phyloP scores from a whole-genome alignment of 2,797 vertebrate species.

The Enteromius unitaeniatus region DNA sequence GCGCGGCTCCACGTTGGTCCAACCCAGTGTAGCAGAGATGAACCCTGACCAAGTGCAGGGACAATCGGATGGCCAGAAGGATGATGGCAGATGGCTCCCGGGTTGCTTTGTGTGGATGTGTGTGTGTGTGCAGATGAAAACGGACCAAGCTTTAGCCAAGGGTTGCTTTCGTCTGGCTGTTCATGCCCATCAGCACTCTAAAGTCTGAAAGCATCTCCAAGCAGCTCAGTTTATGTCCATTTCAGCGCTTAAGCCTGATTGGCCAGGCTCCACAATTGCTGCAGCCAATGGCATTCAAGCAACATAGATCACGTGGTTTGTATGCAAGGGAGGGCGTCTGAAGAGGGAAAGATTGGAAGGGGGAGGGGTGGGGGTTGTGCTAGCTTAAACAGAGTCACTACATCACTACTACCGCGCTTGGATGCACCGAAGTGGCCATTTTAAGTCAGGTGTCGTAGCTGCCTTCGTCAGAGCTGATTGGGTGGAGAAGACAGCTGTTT shows the following conservation, averaged over 20 bases:
- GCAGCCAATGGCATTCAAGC: conserved; percentile 85
- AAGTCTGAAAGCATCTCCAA: conserved; percentile 81
- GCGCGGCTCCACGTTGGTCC: conserved; percentile 71
- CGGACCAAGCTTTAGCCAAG: conserved; percentile 72
- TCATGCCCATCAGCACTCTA: conserved; percentile 54
- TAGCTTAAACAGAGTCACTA: conserved; percentile 70
- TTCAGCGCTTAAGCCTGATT: conserved; percentile 86
- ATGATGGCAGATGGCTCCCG: conserved; percentile 71
- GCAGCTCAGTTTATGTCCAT: conserved; percentile 93
- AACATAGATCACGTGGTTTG: conserved; percentile 79
- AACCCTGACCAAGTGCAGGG: conserved; percentile 36
- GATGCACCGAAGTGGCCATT: conserved; percentile 68
- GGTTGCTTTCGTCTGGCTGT: conserved; percentile 53
- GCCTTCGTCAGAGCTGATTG: conserved; percentile 59
- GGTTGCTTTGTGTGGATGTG: conserved; percentile 43
- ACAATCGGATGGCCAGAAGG: conserved; percentile 29
- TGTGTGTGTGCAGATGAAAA: conserved; percentile 65
- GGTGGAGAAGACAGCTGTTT: conserved; percentile 65
- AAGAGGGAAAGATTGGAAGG: conserved; percentile 42
- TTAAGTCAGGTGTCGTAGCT: conserved; percentile 58
- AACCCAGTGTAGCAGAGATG: conserved; percentile 58
- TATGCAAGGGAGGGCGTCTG: conserved; percentile 58
- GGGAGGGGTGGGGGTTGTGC: conserved; percentile 64
- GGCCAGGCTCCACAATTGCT: conserved; percentile 78
- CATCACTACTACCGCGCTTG: conserved; percentile 65